Evolutionary conservation across 1,140 invertebrate genomes (phyloP), one percentile per base, ranked within the genome.

Genomic region (Plectus sambesii): DNA sequence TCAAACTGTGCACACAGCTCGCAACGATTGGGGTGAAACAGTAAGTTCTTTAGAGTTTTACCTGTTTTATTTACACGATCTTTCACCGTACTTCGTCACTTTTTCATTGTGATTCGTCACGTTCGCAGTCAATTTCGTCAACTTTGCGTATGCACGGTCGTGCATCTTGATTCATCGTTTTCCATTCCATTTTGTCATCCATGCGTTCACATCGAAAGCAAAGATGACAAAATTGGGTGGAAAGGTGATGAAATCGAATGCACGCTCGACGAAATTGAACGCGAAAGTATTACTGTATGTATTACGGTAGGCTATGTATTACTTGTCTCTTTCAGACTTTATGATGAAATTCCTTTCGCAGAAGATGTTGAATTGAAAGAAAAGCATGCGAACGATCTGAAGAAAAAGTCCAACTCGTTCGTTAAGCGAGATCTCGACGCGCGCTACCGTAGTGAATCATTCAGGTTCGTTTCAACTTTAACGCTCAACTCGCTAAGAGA

Each of bases 11-110:
- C 81, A 82, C 89, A 62, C 90, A 96, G 72, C 74, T 98, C 29
- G 85, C 86, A 38, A 94, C 96, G 74, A 81, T 96, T 73, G 89
- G 89, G 36, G 92, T 96, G 80, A 88, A 88, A 79, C 82, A 87
- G 79, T 81, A 72, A 73, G 77, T 70, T 39, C 42, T 58, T 20
- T n/a, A n/a, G n/a, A 33, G 20, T 26, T 37, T 35, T 47, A 46
- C 8, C 36, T 5, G 39, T 49, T 17, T n/a, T 43, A 5, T 5
- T 46, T 15, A 24, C 22, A 35, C 2, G 19, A 1, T 46, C 24
- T 17, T 25, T 27, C 43, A 40, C 22, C 12, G 23, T 9, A 30
- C 3, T 33, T 48, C 23, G 5, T 41, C 33, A 6, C 12, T 40
- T n/a, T 22, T 22, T 15, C 5, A 15, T 19, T 20, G 36, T 12